Evolutionary conservation across 2,113 vertebrate genomes (phyloP).

Genomic region (Eubucco bourcierii): DNA sequence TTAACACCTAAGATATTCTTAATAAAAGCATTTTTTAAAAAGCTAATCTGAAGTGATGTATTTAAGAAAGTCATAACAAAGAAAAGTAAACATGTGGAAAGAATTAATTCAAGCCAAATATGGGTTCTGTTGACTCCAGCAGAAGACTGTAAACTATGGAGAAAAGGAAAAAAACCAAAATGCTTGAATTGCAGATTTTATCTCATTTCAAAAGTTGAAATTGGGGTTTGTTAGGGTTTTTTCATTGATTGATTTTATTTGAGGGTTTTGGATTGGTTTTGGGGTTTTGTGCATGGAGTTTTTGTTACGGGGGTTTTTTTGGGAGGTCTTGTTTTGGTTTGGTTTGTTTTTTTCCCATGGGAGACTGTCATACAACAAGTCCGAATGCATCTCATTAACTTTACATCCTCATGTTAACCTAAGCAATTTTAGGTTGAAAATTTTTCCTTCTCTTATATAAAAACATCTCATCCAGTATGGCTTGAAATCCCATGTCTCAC

Average conservation of each 20-base stretch:
- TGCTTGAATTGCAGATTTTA: background rate
- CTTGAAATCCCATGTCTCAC: background rate
- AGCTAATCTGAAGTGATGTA: background rate
- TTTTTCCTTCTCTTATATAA: background rate
- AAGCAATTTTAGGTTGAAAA: background rate
- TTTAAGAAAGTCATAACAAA: background rate
- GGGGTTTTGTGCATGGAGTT: too few relatives aligned
- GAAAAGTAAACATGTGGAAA: background rate
- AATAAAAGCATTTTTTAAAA: background rate
- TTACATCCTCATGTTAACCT: background rate
- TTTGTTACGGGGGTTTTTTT: too few relatives aligned
- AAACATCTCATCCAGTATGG: background rate
- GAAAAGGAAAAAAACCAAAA: accelerated
- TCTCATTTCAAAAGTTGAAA: background rate
- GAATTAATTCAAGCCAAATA: background rate
- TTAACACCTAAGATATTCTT: background rate
- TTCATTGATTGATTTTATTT: too few relatives aligned
- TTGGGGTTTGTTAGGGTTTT: too few relatives aligned
- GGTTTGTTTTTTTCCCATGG: background rate
- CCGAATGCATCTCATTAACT: background rate
- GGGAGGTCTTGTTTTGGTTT: too few relatives aligned
- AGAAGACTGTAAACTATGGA: background rate
- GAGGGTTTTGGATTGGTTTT: background rate
- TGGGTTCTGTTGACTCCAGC: background rate
- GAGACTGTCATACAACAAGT: background rate